Conservation (phyloP, 2,797 vertebrate species). For the Leptodactylus fallax region DNA sequence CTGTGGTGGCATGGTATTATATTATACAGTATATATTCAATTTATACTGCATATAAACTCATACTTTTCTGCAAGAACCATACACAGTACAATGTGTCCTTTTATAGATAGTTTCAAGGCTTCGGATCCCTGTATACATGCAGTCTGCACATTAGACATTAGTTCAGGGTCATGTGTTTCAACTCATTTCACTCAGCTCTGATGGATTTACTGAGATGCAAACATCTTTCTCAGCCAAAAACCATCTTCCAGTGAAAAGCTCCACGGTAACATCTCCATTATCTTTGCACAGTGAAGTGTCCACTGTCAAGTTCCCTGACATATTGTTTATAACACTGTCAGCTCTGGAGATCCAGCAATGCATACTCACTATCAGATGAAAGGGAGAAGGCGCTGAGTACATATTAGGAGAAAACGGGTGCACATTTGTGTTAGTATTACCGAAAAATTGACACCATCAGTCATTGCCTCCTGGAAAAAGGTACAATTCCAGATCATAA, state of each 20-base stretch:
- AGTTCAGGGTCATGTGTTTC: conserved; percentile 40
- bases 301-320: conserved; percentile 49
- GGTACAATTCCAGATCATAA: background rate
- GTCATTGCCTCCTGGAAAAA: conserved; percentile 18
- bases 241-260: background rate
- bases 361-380: conserved; percentile 41
- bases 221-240: conserved; percentile 39
- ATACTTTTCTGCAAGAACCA: background rate
- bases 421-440: conserved; percentile 41
- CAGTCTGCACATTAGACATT: conserved; percentile 25
- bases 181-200: background rate
- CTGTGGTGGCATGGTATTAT: too few species aligned
- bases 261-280: conserved; percentile 48
- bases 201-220: conserved; percentile 44
- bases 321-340: conserved; percentile 51
- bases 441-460: conserved; percentile 17
- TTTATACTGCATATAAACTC: background rate
- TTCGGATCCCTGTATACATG: conserved; percentile 10
- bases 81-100: background rate
- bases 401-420: conserved; percentile 19
- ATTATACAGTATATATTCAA: background rate
- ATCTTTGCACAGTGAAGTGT: conserved; percentile 48
- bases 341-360: conserved; percentile 32
- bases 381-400: conserved; percentile 17
- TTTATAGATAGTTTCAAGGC: background rate